Base-by-base conservation (phyloP, 1,140 invertebrate species). In the Galendromus occidentalis region DNA sequence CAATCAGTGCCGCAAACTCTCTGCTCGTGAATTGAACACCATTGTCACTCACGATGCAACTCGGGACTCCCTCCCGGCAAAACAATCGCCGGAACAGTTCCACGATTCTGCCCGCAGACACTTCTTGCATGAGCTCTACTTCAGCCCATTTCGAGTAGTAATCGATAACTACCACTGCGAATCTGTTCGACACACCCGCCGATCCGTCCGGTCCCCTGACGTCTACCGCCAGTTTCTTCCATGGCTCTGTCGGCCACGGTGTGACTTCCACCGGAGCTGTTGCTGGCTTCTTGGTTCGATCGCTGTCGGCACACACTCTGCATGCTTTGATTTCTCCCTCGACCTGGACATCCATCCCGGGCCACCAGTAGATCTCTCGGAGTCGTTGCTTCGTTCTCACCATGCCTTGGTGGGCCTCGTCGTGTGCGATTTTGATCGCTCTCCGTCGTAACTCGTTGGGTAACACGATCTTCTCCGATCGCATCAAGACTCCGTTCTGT, bases 371-470 rank as follows among this genome's bases (percentile, higher is more conserved):
- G 20, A 63, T 51, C 28, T 47, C 44, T 39, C 67, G 63, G 4
- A 68, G 39, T 5, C 67, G 18, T 20, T 68, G 51, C 42, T 70
- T 70, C 0, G 69, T 70, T 47, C 65, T n/a, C 6, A 70, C 69
- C n/a, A 69, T 45, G 0, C 69, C 69, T 20, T 69, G 55, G 47
- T 70, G 69, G 41, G 67, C 45, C 22, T 45, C 47, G 29, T 70
- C 42, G 14, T 47, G 45, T 7, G 45, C 45, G 18, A 47, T 4
- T 14, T 47, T 7, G 14, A 47, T 47, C 4, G 45, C 45, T 14
- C 28, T 47, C 14, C 5, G 5, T 47, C 45, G 4, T 5, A 47
- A 14, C 4, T 4, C 4, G 4, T 20, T 7, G 28, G 45, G 45
- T 47, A 47, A 47, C 4, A 47, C 45, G 7, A 47, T 28, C 45